Percentiles rank a stretch among this genome's conserved stretches.
Evolutionary conservation across 2,113 vertebrate species (phyloP).

Genomic region (Laticauda colubrina): DNA sequence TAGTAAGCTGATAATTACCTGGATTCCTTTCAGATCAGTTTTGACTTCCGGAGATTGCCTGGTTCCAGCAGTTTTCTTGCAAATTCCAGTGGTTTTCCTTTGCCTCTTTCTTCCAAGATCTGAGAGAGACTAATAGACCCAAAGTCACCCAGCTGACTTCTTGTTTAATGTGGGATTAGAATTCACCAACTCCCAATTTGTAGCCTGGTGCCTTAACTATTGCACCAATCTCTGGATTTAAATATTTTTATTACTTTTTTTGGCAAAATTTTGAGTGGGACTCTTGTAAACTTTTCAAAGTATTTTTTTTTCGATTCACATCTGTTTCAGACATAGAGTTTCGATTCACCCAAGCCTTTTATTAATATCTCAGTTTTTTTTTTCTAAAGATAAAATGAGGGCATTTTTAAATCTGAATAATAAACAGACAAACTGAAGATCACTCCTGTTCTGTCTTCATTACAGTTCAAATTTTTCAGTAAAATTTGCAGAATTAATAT

Average conservation of each 20-base stretch:
- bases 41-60: not conserved
- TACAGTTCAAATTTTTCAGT: not conserved
- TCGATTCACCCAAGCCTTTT: not conserved
- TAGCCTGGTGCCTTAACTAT: not conserved
- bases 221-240: not conserved
- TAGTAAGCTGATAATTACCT: not conserved
- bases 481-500: not conserved
- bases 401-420: not conserved
- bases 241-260: not conserved
- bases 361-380: not conserved
- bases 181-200: not conserved
- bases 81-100: not conserved
- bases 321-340: not conserved
- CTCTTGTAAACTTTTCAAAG: not conserved
- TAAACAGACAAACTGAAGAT: not conserved
- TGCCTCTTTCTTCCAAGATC: not conserved
- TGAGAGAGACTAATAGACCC: not conserved
- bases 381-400: not conserved
- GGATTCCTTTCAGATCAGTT: not conserved
- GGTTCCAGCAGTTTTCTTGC: not conserved
- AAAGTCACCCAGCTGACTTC: not conserved
- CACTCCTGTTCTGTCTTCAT: not conserved
- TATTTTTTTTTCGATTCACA: not conserved
- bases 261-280: not conserved
- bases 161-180: not conserved